phyloP scores from a whole-genome alignment of 1,140 invertebrate species.

The Saccostrea echinata region DNA sequence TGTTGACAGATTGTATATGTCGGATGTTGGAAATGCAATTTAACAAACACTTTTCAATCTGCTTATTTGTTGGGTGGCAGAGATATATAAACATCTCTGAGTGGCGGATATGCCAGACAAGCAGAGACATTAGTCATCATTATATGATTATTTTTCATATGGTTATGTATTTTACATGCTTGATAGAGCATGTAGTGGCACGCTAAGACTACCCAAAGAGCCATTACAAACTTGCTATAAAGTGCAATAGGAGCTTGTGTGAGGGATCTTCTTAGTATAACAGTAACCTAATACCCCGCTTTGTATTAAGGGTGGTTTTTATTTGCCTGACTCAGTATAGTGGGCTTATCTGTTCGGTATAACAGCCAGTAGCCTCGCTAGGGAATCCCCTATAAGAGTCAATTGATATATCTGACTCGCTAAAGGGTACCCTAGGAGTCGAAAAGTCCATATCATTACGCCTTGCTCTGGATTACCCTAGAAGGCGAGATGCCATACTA shows the following conservation, averaged over 20 bases:
- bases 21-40: neutral
- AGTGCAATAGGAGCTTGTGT: neutral
- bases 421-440: neutral
- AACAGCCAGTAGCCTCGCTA: neutral
- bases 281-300: neutral
- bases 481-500: no score
- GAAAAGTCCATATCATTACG: neutral
- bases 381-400: neutral
- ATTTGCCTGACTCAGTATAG: neutral
- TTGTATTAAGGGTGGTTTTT: neutral
- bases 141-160: neutral
- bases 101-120: no score
- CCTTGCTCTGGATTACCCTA: no score
- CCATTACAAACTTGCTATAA: no score
- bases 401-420: neutral
- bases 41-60: neutral
- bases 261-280: neutral
- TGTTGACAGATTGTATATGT: neutral
- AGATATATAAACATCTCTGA: no score
- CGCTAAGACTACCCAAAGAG: neutral
- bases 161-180: neutral
- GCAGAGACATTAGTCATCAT: no score
- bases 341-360: neutral
- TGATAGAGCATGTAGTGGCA: neutral
- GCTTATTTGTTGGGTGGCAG: no score